Conservation (phyloP, 2,888 invertebrate genomes). For the Caenorhabditis afra region DNA sequence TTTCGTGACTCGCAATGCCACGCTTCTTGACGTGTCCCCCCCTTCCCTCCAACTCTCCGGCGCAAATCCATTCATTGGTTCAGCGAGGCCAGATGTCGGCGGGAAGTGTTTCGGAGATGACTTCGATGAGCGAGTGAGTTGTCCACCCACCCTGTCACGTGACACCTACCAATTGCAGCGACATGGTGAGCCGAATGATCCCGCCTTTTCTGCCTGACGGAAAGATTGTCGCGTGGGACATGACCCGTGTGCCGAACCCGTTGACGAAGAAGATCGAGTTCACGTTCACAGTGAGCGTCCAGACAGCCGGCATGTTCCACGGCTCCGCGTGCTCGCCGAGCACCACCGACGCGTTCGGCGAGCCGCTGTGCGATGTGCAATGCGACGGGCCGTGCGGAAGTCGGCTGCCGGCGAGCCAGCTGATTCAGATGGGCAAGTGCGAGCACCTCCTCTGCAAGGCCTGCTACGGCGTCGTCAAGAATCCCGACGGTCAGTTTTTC, state of each 20-base stretch:
- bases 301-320: conserved; percentile 28
- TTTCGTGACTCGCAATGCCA: too few species aligned
- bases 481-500: conserved; percentile 47
- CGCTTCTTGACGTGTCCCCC: too few species aligned
- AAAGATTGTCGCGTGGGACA: conserved; percentile 47
- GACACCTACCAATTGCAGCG: conserved; percentile 9
- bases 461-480: conserved; percentile 57
- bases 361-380: conserved; percentile 21
- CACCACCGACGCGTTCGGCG: too few species aligned
- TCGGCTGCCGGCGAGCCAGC: conserved; percentile 4
- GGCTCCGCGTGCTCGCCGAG: too few species aligned
- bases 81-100: too few species aligned
- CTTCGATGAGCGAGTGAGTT: too few species aligned
- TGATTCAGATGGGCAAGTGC: conserved; percentile 53
- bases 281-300: conserved; percentile 43
- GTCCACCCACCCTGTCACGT: too few species aligned
- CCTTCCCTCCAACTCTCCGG: too few species aligned
- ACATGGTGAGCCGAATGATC: conserved; percentile 19
- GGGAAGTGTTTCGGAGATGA: too few species aligned
- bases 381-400: conserved; percentile 56
- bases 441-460: conserved; percentile 60
- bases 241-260: conserved; percentile 24
- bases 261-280: conserved; percentile 33
- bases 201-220: conserved; percentile 43
- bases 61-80: too few species aligned